Percentiles rank a stretch among this genome's conserved stretches.
phyloP scores from a whole-genome alignment of 2,888 invertebrate genomes.

The Ptychoptera contaminata region DNA sequence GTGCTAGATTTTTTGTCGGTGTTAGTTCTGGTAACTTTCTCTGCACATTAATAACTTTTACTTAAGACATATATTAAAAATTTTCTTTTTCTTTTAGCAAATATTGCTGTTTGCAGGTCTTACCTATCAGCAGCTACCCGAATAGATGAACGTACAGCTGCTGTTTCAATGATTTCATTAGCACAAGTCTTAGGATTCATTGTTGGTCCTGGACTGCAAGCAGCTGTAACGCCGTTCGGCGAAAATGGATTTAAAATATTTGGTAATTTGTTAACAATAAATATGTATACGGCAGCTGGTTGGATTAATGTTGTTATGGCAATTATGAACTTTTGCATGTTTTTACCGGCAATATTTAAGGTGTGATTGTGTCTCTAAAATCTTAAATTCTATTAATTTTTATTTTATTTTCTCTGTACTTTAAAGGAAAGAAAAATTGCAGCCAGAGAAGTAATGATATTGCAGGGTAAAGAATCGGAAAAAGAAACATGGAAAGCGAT shows the following conservation, averaged over 20 bases:
- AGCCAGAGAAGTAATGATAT: constrained; percentile 59
- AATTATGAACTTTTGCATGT: constrained; percentile 51
- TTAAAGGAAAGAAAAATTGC: constrained; percentile 50
- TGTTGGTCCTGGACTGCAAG: constrained; percentile 70
- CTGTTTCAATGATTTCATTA: constrained; percentile 67
- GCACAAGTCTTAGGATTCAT: constrained; percentile 79
- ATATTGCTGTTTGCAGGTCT: constrained; percentile 68
- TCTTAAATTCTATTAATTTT: not conserved
- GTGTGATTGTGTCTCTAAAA: constrained; percentile 20
- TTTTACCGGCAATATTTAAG: constrained; percentile 58
- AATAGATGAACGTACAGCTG: constrained; percentile 60
- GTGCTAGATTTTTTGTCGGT: constrained; percentile 63
- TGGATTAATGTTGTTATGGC: constrained; percentile 72
- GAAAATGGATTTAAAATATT: constrained; percentile 40
- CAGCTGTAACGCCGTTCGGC: constrained; percentile 63
- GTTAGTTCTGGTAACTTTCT: constrained; percentile 54
- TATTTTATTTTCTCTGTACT: too few relatives aligned
- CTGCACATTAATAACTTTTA: not conserved
- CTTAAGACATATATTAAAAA: not conserved
- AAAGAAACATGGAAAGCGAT: constrained; percentile 53
- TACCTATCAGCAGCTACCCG: constrained; percentile 76
- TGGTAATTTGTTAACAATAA: constrained; percentile 42
- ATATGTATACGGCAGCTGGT: constrained; percentile 78
- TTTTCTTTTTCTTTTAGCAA: constrained; percentile 38
- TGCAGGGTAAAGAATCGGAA: constrained; percentile 54